These are phyloP conservation scores for Microctonus aethiopoides DNA, from an alignment of 2,888 invertebrate genomes.

Conservation along the genomic window DNA sequence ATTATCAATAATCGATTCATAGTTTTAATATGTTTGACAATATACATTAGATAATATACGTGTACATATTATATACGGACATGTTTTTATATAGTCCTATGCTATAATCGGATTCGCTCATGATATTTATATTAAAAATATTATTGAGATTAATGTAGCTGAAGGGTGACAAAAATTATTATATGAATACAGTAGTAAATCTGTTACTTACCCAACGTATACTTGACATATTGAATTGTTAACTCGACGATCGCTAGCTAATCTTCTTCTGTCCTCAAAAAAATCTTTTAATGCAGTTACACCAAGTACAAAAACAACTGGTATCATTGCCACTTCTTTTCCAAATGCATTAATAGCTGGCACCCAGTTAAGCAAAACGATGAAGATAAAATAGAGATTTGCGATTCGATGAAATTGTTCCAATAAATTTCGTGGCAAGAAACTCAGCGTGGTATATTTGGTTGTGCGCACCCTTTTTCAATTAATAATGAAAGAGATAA, in stretches of 20 bases:
- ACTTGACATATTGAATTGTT: constrained; percentile 94
- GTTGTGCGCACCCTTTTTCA: constrained; percentile 84
- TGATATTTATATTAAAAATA: not conserved
- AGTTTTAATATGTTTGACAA: too few relatives aligned
- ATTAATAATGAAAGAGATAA: not conserved
- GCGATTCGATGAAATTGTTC: constrained; percentile 98
- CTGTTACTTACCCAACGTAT: constrained; percentile 82
- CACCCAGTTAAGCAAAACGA: constrained; percentile 96
- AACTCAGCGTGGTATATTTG: constrained; percentile 93
- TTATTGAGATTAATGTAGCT: not conserved
- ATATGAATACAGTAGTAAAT: not conserved
- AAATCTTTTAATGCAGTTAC: constrained; percentile 96
- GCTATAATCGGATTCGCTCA: not conserved
- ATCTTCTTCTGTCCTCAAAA: constrained; percentile 91
- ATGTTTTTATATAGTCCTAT: not conserved
- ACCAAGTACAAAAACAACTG: constrained; percentile 92
- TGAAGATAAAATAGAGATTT: constrained; percentile 97
- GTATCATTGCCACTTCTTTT: constrained; percentile 95
- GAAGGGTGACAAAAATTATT: not conserved
- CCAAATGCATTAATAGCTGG: constrained; percentile 95
- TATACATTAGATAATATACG: not conserved
- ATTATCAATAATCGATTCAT: not conserved
- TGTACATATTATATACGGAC: not conserved
- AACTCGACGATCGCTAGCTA: constrained; percentile 91
- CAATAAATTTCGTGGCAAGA: constrained; percentile 94